These are phyloP conservation scores for Imbricaverruca yamaguchii DNA, from an alignment of 2,888 invertebrate species.

Conservation along the genomic window DNA sequence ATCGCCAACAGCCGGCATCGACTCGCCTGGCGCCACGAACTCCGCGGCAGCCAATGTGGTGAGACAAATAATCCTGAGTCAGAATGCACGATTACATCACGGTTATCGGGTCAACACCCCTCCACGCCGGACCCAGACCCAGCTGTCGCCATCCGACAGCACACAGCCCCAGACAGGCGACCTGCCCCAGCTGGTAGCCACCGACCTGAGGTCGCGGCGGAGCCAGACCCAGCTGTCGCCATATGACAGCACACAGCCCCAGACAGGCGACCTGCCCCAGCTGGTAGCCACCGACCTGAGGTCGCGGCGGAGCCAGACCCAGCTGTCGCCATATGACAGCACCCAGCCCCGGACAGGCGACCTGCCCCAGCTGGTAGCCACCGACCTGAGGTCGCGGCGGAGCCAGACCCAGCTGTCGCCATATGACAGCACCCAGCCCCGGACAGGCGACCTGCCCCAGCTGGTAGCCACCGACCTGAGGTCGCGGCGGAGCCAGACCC, in stretches of 20 bases:
- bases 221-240: no score
- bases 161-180: conserved; percentile 49
- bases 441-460: conserved; percentile 49
- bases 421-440: conserved; percentile 45
- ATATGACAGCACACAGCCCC: conserved; percentile 44
- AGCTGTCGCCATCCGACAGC: no score
- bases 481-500: conserved; percentile 34
- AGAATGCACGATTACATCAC: no score
- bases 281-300: conserved; percentile 44
- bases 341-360: conserved; percentile 49
- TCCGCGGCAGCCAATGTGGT: no score
- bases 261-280: conserved; percentile 49
- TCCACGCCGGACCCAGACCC: no score
- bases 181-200: conserved; percentile 48
- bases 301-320: no score
- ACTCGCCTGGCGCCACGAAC: no score
- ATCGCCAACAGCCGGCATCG: no score
- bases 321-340: no score
- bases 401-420: no score
- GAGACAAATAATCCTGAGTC: no score
- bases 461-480: conserved; percentile 44
- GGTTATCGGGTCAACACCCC: no score
- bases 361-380: conserved; percentile 48
- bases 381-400: conserved; percentile 41
- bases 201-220: conserved; percentile 40